These are phyloP conservation scores for Anaspis maculata DNA, from an alignment of 2,888 invertebrate species.

Conservation along the genomic window DNA sequence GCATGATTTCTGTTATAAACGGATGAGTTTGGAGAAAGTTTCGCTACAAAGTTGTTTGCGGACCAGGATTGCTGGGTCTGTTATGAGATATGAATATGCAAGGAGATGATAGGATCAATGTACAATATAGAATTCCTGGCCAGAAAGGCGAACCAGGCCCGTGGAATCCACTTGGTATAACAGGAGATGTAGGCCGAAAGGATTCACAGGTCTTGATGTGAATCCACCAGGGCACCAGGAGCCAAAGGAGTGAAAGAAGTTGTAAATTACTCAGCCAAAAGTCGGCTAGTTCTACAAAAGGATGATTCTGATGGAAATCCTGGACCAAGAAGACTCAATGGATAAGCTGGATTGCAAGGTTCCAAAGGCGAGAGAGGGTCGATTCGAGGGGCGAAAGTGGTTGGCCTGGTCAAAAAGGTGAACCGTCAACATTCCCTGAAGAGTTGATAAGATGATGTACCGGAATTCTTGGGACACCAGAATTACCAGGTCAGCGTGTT, in stretches of 20 bases:
- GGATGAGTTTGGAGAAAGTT: no score
- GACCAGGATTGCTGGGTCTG: no score
- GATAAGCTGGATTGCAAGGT: slow-evolving; percentile 46
- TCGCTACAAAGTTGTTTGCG: no score
- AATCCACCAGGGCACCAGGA: slow-evolving; percentile 43
- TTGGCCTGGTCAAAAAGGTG: slow-evolving; percentile 48
- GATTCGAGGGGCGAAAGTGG: slow-evolving; percentile 36
- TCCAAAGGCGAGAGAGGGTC: slow-evolving; percentile 47
- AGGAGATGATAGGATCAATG: no score
- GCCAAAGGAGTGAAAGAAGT: slow-evolving; percentile 22
- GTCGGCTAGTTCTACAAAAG: slow-evolving; percentile 42
- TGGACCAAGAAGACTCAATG: slow-evolving; percentile 15
- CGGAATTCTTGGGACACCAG: slow-evolving; percentile 41
- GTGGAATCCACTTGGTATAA: slow-evolving; percentile 58
- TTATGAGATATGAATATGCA: no score
- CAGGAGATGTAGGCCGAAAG: slow-evolving; percentile 51
- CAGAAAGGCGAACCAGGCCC: slow-evolving; percentile 65
- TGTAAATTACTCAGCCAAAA: slow-evolving; percentile 18
- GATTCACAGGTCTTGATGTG: slow-evolving; percentile 39
- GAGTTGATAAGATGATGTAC: slow-evolving; percentile 45
- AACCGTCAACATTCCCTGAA: slow-evolving; percentile 45
- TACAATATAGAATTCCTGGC: no score
- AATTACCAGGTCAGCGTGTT: slow-evolving; percentile 17
- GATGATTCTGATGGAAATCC: slow-evolving; percentile 48
- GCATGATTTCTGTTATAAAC: no score